Percentiles rank a stretch among this genome's conserved stretches.
These are phyloP conservation scores for Channa maculata DNA, from an alignment of 2,113 vertebrate genomes.

Conservation along the genomic window DNA sequence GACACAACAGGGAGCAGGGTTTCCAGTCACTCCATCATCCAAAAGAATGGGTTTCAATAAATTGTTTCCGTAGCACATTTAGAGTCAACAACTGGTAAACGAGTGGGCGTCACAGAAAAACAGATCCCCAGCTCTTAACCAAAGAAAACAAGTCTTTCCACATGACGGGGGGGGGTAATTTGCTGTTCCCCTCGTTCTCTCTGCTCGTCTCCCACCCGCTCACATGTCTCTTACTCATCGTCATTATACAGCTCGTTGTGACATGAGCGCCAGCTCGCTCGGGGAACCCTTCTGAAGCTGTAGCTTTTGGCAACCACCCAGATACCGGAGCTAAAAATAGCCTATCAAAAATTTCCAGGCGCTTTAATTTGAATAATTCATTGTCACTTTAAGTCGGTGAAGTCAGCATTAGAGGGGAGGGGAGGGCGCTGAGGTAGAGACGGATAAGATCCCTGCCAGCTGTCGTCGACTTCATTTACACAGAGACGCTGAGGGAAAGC, in stretches of 20 bases:
- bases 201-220: slow-evolving; percentile 17
- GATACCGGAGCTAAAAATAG: slow-evolving; percentile 70
- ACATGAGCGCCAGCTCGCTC: slow-evolving; percentile 68
- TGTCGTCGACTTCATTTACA: slow-evolving; percentile 12
- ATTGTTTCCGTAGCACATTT: slow-evolving; percentile 25
- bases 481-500: not conserved
- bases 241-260: slow-evolving; percentile 60
- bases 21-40: slow-evolving; percentile 36
- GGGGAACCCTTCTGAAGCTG: slow-evolving; percentile 67
- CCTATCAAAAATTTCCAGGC: slow-evolving; percentile 66
- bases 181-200: slow-evolving; percentile 25
- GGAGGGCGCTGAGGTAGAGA: not conserved
- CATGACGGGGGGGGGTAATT: slow-evolving; percentile 34
- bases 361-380: slow-evolving; percentile 75
- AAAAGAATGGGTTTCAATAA: slow-evolving; percentile 42
- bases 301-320: slow-evolving; percentile 70
- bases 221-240: slow-evolving; percentile 30
- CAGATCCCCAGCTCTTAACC: slow-evolving; percentile 2
- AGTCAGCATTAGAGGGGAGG: slow-evolving; percentile 19
- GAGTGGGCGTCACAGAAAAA: slow-evolving; percentile 13
- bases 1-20: slow-evolving; percentile 23
- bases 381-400: slow-evolving; percentile 59
- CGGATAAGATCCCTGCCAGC: slow-evolving; percentile 36
- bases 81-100: slow-evolving; percentile 23
- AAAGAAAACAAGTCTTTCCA: slow-evolving; percentile 13